Percentiles rank a stretch among this genome's conserved stretches.
Conservation (phyloP, 2,797 vertebrate species). For the Pogonophryne albipinna region DNA sequence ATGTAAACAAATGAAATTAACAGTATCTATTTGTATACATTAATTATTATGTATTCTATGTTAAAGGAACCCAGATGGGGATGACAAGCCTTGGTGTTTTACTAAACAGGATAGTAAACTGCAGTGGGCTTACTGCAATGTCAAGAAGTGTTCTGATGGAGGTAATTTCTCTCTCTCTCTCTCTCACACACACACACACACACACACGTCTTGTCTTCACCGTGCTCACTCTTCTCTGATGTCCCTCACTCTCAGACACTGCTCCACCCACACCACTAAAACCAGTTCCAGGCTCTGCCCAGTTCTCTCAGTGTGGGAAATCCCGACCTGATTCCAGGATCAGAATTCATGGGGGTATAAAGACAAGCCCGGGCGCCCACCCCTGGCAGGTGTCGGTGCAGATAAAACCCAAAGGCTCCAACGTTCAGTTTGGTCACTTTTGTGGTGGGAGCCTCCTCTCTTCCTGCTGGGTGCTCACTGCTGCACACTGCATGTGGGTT, state of each 20-base stretch:
- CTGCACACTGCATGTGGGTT: slow-evolving; percentile 88
- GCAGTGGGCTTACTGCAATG: too few relatives aligned
- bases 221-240: background rate
- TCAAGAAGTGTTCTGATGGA: too few relatives aligned
- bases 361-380: slow-evolving; percentile 85
- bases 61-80: too few relatives aligned
- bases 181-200: background rate
- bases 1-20: too few relatives aligned
- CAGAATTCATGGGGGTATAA: slow-evolving; percentile 88
- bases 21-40: too few relatives aligned
- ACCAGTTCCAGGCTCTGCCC: background rate
- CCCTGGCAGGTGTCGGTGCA: slow-evolving; percentile 93
- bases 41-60: too few relatives aligned
- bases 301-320: slow-evolving; percentile 83
- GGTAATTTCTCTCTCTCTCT: too few relatives aligned
- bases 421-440: slow-evolving; percentile 57
- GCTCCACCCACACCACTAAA: background rate
- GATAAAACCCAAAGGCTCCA: slow-evolving; percentile 21
- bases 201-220: background rate
- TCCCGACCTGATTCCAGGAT: slow-evolving; percentile 46
- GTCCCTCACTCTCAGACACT: background rate
- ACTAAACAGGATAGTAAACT: too few relatives aligned
- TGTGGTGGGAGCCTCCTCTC: slow-evolving; percentile 89
- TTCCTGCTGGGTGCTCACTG: slow-evolving; percentile 93
- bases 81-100: too few relatives aligned